phyloP scores from a whole-genome alignment of 2,113 vertebrate species.

The Elephantulus edwardii region DNA sequence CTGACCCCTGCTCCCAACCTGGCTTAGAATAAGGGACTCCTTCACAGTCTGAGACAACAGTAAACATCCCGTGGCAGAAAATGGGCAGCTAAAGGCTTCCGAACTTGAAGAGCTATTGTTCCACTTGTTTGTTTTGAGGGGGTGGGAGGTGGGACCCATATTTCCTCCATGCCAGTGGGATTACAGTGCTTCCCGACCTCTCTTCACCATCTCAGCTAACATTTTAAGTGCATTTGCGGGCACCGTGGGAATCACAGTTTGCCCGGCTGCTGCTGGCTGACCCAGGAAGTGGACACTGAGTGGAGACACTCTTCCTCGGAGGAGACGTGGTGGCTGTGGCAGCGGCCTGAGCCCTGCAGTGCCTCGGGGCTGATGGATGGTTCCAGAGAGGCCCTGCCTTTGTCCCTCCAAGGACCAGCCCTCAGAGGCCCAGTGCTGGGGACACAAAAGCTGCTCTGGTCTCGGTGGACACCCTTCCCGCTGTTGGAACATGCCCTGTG shows the following conservation, averaged over 20 bases:
- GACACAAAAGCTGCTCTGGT: not conserved
- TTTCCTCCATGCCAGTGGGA: not conserved
- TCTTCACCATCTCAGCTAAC: not conserved
- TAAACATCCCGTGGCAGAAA: not conserved
- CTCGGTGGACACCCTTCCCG: not conserved
- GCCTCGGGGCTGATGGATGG: not conserved
- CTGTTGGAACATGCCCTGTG: not conserved
- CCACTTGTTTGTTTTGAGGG: not conserved
- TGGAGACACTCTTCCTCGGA: not conserved
- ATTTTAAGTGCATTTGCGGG: constrained; percentile 42
- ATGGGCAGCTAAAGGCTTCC: not conserved
- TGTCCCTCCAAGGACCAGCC: not conserved
- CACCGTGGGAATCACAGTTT: not conserved
- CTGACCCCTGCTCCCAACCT: not conserved
- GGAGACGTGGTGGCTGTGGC: not conserved
- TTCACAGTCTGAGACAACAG: not conserved
- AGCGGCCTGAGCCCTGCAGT: not conserved
- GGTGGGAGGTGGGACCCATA: not conserved
- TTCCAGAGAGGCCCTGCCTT: not conserved
- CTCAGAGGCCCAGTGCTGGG: not conserved
- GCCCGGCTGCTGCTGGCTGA: not conserved
- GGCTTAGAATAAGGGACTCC: not conserved
- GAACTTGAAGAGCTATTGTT: not conserved
- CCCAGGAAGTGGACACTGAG: not conserved
- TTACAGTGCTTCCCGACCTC: not conserved